A percentile compares a stretch with the other conserved stretches of the same genome.
Conservation (phyloP, 2,113 vertebrate genomes). For the Oreamnos americanus region DNA sequence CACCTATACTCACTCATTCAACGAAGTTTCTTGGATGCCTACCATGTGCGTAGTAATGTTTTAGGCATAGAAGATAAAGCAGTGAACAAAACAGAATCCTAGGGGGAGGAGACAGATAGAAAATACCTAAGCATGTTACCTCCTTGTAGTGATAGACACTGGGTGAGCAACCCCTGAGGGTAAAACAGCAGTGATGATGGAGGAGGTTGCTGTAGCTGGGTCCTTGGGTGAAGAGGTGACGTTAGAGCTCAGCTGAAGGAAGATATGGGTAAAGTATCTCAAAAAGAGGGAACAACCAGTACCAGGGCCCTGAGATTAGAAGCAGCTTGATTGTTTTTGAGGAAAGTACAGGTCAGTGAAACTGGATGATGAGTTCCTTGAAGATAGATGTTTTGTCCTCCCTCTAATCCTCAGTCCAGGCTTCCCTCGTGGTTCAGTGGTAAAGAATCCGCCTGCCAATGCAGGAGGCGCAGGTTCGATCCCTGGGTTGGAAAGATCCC, state of each 20-base stretch:
- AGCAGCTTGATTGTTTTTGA: background rate
- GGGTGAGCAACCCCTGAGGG: background rate
- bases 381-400: background rate
- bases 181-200: background rate
- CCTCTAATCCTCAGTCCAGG: background rate
- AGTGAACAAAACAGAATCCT: background rate
- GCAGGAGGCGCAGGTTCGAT: background rate
- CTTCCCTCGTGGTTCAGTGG: background rate
- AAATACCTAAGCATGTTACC: background rate
- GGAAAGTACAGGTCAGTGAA: background rate
- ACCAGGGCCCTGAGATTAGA: background rate
- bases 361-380: background rate
- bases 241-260: background rate
- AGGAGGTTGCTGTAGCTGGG: background rate
- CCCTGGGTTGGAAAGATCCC: background rate
- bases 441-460: background rate
- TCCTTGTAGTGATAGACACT: background rate
- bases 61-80: background rate
- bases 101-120: background rate
- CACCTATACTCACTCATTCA: background rate
- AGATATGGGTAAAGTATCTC: background rate
- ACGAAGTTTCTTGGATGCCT: background rate
- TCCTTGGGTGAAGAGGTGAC: background rate
- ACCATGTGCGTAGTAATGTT: background rate
- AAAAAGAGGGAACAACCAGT: background rate